These are phyloP conservation scores for Caloenas nicobarica DNA, from an alignment of 2,113 vertebrate species.

Conservation along the genomic window DNA sequence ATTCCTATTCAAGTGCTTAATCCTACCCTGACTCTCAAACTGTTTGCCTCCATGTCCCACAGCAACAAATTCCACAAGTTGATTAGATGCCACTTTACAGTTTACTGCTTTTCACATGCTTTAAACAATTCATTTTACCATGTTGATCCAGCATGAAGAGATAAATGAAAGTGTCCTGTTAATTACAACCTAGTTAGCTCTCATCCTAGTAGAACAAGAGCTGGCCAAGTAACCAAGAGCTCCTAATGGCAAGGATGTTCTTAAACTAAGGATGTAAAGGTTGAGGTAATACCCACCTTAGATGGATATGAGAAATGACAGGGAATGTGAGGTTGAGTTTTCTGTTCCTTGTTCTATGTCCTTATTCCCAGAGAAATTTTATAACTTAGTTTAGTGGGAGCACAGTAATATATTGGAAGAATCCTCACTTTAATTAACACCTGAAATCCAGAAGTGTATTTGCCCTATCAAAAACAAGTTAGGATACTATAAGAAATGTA, in stretches of 20 bases:
- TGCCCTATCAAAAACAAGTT: neutral
- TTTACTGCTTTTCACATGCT: constrained; percentile 17
- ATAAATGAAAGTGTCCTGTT: neutral
- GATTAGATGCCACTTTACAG: constrained; percentile 35
- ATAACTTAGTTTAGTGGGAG: neutral
- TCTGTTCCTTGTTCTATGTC: neutral
- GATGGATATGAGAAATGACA: neutral
- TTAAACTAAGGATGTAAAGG: neutral
- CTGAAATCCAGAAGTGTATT: neutral
- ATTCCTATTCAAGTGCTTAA: constrained; percentile 45
- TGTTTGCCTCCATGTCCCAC: constrained; percentile 35
- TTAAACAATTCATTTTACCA: neutral
- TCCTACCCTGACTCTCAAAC: constrained; percentile 14
- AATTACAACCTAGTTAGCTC: neutral
- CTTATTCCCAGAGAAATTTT: neutral
- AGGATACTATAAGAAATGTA: neutral
- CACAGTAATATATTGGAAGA: neutral
- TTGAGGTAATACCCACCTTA: neutral
- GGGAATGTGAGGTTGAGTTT: neutral
- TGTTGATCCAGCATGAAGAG: neutral
- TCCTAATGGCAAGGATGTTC: neutral
- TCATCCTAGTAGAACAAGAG: neutral
- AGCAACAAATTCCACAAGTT: constrained; percentile 54
- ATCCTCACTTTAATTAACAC: neutral
- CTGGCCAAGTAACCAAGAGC: neutral